phyloP scores from a whole-genome alignment of 2,888 invertebrate genomes.

The Acrocera orbiculus region DNA sequence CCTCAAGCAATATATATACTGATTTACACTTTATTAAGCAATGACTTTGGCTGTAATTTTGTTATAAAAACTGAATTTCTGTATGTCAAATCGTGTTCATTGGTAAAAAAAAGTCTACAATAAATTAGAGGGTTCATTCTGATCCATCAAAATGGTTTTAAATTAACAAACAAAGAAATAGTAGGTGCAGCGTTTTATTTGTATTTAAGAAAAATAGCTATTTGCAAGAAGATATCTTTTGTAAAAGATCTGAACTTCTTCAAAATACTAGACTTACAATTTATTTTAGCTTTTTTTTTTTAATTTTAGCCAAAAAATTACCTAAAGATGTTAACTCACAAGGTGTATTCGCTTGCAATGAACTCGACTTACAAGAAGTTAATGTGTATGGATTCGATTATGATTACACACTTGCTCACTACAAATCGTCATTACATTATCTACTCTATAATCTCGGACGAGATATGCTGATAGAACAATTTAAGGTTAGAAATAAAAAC shows the following conservation, averaged over 20 bases:
- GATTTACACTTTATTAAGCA: neutral
- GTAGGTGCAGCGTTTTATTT: too few relatives aligned
- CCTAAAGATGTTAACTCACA: constrained; percentile 71
- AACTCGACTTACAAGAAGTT: constrained; percentile 76
- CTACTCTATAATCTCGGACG: constrained; percentile 81
- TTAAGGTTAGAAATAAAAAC: constrained; percentile 65
- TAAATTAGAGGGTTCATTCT: too few relatives aligned
- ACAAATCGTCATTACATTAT: constrained; percentile 75
- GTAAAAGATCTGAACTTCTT: too few relatives aligned
- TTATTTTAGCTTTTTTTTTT: neutral
- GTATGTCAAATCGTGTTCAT: too few relatives aligned
- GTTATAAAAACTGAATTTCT: too few relatives aligned
- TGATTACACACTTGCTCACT: constrained; percentile 93
- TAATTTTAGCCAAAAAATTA: constrained; percentile 58
- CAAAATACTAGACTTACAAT: too few relatives aligned
- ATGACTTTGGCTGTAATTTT: neutral
- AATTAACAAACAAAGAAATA: too few relatives aligned
- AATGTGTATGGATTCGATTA: constrained; percentile 96
- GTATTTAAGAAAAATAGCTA: too few relatives aligned
- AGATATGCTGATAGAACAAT: constrained; percentile 68
- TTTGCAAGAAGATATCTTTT: too few relatives aligned
- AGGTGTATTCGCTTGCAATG: constrained; percentile 93
- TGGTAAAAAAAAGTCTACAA: too few relatives aligned
- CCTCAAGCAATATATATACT: too few relatives aligned
- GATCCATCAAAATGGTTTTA: too few relatives aligned